Evolutionary conservation across 2,113 vertebrate genomes (phyloP).

Genomic region (Nannospalax galili): DNA sequence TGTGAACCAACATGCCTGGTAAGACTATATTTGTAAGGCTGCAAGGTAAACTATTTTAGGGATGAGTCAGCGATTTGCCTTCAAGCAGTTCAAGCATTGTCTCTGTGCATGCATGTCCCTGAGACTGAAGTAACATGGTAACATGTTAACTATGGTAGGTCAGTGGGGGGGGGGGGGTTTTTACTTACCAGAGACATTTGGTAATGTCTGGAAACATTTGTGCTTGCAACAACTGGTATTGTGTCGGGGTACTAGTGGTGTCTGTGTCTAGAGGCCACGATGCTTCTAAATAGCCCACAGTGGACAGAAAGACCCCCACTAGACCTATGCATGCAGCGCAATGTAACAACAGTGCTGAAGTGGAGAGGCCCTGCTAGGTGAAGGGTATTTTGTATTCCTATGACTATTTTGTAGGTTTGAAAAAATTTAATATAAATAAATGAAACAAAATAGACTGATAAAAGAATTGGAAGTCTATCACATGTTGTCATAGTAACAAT

Average conservation of each 20-base stretch:
- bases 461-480: neutral
- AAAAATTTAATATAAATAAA: neutral
- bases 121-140: neutral
- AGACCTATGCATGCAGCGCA: neutral
- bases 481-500: neutral
- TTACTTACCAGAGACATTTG: neutral
- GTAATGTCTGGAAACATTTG: neutral
- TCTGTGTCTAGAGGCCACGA: neutral
- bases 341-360: neutral
- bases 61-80: neutral
- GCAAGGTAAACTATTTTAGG: neutral
- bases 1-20: neutral
- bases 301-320: neutral
- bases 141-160: neutral
- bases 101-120: neutral
- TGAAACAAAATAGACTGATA: constrained; percentile 11
- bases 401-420: neutral
- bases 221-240: neutral
- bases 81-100: neutral
- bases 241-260: neutral
- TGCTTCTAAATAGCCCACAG: neutral
- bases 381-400: neutral
- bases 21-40: neutral
- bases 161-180: neutral
- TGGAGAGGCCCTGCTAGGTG: neutral